phyloP scores from a whole-genome alignment of 2,113 vertebrate species.

The Hydrolagus affinis region DNA sequence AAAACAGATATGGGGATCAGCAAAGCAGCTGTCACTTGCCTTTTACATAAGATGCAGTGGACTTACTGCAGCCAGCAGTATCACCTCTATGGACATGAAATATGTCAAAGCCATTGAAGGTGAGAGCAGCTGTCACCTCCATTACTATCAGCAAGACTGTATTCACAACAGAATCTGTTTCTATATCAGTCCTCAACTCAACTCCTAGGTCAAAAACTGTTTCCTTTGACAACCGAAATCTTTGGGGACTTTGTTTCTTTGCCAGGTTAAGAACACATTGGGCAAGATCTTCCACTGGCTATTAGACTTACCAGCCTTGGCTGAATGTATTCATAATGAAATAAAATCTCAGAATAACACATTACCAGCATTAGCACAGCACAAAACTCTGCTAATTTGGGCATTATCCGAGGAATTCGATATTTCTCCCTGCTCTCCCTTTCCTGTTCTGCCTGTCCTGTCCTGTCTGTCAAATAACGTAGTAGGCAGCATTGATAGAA shows the following conservation, averaged over 20 bases:
- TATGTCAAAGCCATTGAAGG: background rate
- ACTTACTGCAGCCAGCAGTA: background rate
- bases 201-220: background rate
- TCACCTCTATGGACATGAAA: background rate
- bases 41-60: background rate
- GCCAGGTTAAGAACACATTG: background rate
- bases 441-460: background rate
- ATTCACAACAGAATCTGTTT: background rate
- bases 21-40: background rate
- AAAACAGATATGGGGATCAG: background rate
- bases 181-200: background rate
- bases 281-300: too few relatives aligned
- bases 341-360: too few relatives aligned
- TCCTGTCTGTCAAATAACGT: too few relatives aligned
- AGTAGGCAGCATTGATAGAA: background rate
- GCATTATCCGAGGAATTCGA: background rate
- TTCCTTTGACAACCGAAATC: background rate
- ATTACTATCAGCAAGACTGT: background rate
- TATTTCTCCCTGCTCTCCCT: background rate
- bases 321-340: too few relatives aligned
- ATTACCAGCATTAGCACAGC: too few relatives aligned
- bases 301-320: too few relatives aligned
- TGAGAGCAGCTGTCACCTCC: background rate
- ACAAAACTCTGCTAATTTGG: background rate
- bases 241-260: background rate